Evolutionary conservation across 2,797 vertebrate species (phyloP).

Genomic region (Apogon hyalosoma): DNA sequence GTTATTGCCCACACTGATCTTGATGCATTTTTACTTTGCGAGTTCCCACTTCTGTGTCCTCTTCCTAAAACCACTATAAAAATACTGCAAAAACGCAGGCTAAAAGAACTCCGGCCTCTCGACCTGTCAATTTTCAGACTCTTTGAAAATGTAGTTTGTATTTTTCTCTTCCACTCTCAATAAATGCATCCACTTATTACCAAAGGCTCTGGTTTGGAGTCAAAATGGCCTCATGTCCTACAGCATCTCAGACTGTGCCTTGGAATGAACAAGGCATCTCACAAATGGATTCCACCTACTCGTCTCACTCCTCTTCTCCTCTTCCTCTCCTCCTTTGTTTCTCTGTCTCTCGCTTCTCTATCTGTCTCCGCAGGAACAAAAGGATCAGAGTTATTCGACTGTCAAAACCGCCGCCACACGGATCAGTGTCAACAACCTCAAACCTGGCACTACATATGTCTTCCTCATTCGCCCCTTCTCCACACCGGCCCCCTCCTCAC

Average conservation of each 20-base stretch:
- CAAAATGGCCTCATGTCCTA: constrained; percentile 13
- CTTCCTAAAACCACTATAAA: too few relatives aligned
- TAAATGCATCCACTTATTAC: constrained; percentile 11
- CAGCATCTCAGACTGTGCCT: constrained; percentile 23
- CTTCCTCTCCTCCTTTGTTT: constrained; percentile 13
- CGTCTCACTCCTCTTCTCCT: constrained; percentile 37
- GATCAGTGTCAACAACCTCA: constrained; percentile 93
- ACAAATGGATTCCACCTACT: constrained; percentile 54
- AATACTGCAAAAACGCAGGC: constrained; percentile 2
- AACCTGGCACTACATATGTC: constrained; percentile 93
- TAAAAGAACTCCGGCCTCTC: neutral
- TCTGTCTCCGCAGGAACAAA: constrained; percentile 87
- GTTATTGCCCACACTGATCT: too few relatives aligned
- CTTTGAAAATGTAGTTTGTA: neutral
- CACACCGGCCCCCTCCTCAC: constrained; percentile 71
- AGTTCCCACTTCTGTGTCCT: too few relatives aligned
- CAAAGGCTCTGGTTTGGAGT: constrained; percentile 24
- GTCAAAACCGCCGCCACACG: constrained; percentile 90
- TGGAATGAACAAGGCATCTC: constrained; percentile 40
- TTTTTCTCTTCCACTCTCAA: neutral
- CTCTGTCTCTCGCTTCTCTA: constrained; percentile 28
- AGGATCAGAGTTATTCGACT: constrained; percentile 94
- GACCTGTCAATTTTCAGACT: neutral
- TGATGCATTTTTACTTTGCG: too few relatives aligned
- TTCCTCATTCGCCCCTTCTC: constrained; percentile 91